phyloP scores from a whole-genome alignment of 2,888 invertebrate genomes.

The Ormia ochracea region DNA sequence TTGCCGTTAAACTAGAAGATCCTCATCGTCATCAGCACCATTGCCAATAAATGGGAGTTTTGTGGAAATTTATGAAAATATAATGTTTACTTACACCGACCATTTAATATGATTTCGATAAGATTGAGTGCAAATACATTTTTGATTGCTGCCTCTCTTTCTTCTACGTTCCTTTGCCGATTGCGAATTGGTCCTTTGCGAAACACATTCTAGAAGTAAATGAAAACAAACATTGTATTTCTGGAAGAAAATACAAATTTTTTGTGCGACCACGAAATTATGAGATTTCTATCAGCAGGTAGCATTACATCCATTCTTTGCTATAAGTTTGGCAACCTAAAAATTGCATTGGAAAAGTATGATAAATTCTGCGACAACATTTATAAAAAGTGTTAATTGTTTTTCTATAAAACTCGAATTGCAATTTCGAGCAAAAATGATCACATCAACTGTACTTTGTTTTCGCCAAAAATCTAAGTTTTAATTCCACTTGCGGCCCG shows the following conservation, averaged over 20 bases:
- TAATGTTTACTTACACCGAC: conserved; percentile 62
- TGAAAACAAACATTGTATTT: conserved; percentile 32
- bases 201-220: conserved; percentile 19
- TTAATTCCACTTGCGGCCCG: too few species aligned
- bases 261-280: conserved; percentile 45
- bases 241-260: conserved; percentile 9
- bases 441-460: too few species aligned
- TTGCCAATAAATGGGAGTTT: conserved; percentile 60
- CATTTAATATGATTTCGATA: conserved; percentile 63
- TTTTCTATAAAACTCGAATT: too few species aligned
- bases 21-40: conserved; percentile 36
- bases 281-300: conserved; percentile 50
- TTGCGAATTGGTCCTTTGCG: background rate
- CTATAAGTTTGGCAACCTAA: conserved; percentile 25
- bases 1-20: conserved; percentile 20
- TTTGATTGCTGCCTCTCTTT: conserved; percentile 22
- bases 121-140: conserved; percentile 57
- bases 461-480: too few species aligned
- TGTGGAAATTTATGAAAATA: conserved; percentile 64
- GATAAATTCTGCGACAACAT: too few species aligned
- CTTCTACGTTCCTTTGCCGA: background rate
- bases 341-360: background rate
- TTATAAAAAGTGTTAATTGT: too few species aligned
- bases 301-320: background rate
- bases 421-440: too few species aligned